Evolutionary conservation across 1,140 invertebrate species (phyloP).

Genomic region (Drosophila willistoni): DNA sequence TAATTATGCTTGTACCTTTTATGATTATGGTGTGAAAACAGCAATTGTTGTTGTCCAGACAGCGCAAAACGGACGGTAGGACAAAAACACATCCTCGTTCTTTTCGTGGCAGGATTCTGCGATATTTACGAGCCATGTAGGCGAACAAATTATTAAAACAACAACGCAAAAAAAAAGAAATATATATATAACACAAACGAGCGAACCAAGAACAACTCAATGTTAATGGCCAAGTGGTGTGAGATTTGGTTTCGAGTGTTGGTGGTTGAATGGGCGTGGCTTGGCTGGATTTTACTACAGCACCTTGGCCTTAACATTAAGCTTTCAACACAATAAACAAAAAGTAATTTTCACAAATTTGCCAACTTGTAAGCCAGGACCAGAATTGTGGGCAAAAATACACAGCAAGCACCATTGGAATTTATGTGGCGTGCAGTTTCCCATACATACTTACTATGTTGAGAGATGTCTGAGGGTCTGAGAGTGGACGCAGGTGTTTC

Average conservation of each 20-base stretch:
- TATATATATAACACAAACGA: constrained; percentile 20
- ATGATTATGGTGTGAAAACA: constrained; percentile 82
- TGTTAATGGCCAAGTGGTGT: constrained; percentile 58
- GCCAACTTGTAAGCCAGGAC: constrained; percentile 78
- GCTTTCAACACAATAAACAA: constrained; percentile 80
- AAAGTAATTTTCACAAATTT: constrained; percentile 83
- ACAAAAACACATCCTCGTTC: constrained; percentile 38
- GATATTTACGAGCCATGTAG: constrained; percentile 74
- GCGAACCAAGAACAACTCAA: constrained; percentile 68
- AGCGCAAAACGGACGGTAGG: constrained; percentile 20
- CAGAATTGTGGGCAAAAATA: constrained; percentile 40
- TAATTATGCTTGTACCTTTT: constrained; percentile 82
- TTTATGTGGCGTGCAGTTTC: constrained; percentile 74
- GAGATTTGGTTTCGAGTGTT: not conserved
- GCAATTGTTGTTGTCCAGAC: constrained; percentile 59
- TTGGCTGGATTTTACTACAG: constrained; percentile 18
- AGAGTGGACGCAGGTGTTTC: constrained; percentile 80
- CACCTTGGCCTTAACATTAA: constrained; percentile 73
- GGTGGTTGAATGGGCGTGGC: constrained; percentile 16
- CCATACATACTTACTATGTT: not conserved
- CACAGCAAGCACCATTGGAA: constrained; percentile 67
- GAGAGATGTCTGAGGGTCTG: constrained; percentile 32
- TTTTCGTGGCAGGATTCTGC: constrained; percentile 24
- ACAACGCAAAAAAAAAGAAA: constrained; percentile 46
- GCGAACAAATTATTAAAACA: constrained; percentile 77